Evolutionary conservation across 2,888 invertebrate genomes (phyloP).

Genomic region (Agonum fuliginosum): DNA sequence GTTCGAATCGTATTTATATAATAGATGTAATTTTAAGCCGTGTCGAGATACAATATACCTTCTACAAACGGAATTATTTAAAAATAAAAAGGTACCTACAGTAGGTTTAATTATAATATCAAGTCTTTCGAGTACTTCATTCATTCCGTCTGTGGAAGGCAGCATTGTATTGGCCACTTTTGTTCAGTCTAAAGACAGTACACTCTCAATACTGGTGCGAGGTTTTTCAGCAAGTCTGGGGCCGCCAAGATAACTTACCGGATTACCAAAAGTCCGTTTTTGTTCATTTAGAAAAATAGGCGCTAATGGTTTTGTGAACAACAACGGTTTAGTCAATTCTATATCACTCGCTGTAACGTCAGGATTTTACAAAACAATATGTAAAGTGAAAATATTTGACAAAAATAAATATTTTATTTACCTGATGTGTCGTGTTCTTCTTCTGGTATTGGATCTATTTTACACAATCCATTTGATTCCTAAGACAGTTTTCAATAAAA

Average conservation of each 20-base stretch:
- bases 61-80: constrained; percentile 12
- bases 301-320: constrained; percentile 67
- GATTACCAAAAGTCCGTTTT: constrained; percentile 78
- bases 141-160: constrained; percentile 3
- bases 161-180: constrained; percentile 11
- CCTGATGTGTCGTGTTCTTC: constrained; percentile 52
- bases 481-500: constrained; percentile 22
- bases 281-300: constrained; percentile 76
- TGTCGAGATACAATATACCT: background rate
- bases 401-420: constrained; percentile 60
- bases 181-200: constrained; percentile 80
- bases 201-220: constrained; percentile 80
- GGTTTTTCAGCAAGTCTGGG: constrained; percentile 74
- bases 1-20: constrained; percentile 34
- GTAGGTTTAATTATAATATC: background rate
- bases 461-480: constrained; percentile 49
- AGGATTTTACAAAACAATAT: constrained; percentile 51
- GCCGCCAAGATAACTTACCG: constrained; percentile 82
- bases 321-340: constrained; percentile 55
- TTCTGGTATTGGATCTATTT: constrained; percentile 51
- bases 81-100: background rate
- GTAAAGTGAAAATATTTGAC: constrained; percentile 44
- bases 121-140: background rate
- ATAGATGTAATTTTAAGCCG: constrained; percentile 42
- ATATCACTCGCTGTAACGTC: constrained; percentile 56